Evolutionary conservation across 2,113 vertebrate genomes (phyloP), one percentile per base, ranked within the genome.

Genomic region (Phrynocephalus versicolor): DNA sequence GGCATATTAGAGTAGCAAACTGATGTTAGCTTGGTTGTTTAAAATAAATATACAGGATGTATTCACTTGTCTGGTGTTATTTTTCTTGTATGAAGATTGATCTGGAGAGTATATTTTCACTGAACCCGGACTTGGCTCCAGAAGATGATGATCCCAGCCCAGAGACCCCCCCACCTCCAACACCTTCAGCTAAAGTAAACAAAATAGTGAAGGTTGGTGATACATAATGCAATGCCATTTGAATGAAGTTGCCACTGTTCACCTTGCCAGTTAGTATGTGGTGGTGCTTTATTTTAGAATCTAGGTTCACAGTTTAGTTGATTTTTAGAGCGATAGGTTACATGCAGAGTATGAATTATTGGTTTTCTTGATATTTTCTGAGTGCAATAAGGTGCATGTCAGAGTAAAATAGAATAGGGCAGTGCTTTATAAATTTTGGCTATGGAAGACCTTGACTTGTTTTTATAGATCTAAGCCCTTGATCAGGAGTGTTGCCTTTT

Each of bases 51-150:
- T 39, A 30, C 6, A 69, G n/a, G 6, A 23, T 16, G 15, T 85
- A 80, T 2, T 89, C 83, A 85, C 79, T 83, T 37, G 51, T 79
- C 23, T 83, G 25, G 30, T 67, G 64, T 67, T 67, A 33, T 27
- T 62, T 73, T 65, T 58, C 19, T 80, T 93, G 21, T 90, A 83
- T 83, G 92, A 94, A 99, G 98, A 99, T 99, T 94, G 98, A 99
- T 91, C 94, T 99, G 94, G 98, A 99, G 89, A 99, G 98, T 92
- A 95, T 99, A 94, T 99, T 99, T 94, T 96, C 97, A 83, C 97
- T 99, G 95, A 99, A 99, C 91, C 97, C 98, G 78, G 97, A 99
- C 84, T 94, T 99, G 84, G 97, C 94, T 81, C 97, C 97, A 25
- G 98, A 99, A 90, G 98, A 99, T 91, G 98, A 99, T 91, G 96